Evolutionary conservation across 2,113 vertebrate genomes (phyloP).

Genomic region (Hypanus sabinus): DNA sequence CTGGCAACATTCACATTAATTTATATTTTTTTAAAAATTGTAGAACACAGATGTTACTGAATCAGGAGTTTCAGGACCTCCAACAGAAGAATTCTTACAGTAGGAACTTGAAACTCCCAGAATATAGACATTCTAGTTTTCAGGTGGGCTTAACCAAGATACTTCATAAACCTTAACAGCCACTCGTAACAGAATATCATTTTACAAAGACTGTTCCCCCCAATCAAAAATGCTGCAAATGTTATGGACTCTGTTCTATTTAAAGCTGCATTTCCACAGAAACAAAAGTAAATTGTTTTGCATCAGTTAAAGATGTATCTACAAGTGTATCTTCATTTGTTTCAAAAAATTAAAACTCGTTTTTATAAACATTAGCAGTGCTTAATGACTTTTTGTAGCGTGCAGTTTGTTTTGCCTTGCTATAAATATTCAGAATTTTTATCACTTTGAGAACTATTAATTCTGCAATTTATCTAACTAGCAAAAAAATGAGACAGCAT

Average conservation of each 20-base stretch:
- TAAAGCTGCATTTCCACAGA: conserved; percentile 20
- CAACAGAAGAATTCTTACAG: not conserved
- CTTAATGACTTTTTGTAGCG: not conserved
- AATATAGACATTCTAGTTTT: not conserved
- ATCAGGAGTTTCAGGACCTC: not conserved
- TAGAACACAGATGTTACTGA: not conserved
- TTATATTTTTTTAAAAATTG: not conserved
- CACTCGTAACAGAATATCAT: not conserved
- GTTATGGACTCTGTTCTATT: not conserved
- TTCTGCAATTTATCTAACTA: not conserved
- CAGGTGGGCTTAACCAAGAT: not conserved
- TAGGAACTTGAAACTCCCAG: not conserved
- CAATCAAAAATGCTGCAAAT: not conserved
- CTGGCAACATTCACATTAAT: not conserved
- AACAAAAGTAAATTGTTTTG: not conserved
- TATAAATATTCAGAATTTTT: not conserved
- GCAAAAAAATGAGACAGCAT: not conserved
- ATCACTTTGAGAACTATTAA: not conserved
- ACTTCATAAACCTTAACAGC: not conserved
- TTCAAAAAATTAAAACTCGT: not conserved
- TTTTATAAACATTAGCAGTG: not conserved
- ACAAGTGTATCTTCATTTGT: not conserved
- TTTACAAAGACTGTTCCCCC: no score
- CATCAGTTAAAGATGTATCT: not conserved
- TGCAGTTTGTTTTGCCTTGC: conserved; percentile 1